phyloP scores from a whole-genome alignment of 1,140 invertebrate species.

The Drosophila willistoni region DNA sequence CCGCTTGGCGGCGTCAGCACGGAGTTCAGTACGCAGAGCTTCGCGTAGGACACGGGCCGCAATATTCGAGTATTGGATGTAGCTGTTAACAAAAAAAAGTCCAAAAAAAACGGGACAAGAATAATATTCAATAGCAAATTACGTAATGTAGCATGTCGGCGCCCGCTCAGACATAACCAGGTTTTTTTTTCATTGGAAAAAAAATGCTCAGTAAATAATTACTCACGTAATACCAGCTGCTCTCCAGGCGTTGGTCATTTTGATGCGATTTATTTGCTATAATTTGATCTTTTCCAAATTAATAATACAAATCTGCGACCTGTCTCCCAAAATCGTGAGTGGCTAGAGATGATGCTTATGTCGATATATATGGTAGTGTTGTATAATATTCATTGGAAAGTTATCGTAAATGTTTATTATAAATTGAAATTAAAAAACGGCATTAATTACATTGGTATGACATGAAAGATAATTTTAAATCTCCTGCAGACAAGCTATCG shows the following conservation, averaged over 20 bases:
- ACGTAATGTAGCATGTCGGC: constrained; percentile 55
- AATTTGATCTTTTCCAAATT: constrained; percentile 14
- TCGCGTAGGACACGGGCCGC: constrained; percentile 91
- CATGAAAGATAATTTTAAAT: no score
- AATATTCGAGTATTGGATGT: constrained; percentile 96
- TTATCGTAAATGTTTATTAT: background rate
- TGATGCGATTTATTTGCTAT: constrained; percentile 42
- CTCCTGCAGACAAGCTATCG: no score
- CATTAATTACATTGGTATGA: no score
- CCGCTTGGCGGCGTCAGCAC: constrained; percentile 89
- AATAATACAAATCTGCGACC: constrained; percentile 8
- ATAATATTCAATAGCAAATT: constrained; percentile 42
- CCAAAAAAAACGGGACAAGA: constrained; percentile 16
- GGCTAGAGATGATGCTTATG: background rate
- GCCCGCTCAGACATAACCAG: background rate
- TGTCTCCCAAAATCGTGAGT: constrained; percentile 10
- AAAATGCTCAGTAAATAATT: constrained; percentile 16
- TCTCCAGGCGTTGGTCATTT: constrained; percentile 86
- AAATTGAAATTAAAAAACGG: no score
- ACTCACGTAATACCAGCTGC: constrained; percentile 87
- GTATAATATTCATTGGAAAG: background rate
- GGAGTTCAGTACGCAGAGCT: constrained; percentile 90
- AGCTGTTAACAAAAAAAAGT: constrained; percentile 85
- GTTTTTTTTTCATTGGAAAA: background rate
- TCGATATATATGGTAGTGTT: background rate